Evolutionary conservation across 2,797 vertebrate species (phyloP), one percentile per base, ranked within the genome.

Genomic region (Melanotaenia boesemani): DNA sequence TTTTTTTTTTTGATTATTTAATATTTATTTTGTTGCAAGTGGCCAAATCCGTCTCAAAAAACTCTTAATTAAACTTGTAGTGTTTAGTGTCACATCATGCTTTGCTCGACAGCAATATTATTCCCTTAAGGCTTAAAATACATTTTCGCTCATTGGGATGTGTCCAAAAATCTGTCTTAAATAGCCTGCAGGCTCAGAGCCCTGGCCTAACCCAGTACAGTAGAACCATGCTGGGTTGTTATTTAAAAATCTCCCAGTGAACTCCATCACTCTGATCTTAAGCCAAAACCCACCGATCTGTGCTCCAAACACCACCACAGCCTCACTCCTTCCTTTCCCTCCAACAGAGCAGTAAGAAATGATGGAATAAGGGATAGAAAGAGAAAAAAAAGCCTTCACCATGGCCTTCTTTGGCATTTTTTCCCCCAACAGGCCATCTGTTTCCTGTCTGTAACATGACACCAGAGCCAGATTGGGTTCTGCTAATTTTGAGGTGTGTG

Each of bases 391-490:
- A 57, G 52, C 66, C 55, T 67, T 87, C 76, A 78, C 79, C 69
- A 34, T 84, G 76, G 70, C 87, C 80, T 78, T 90, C 74, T 91
- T 83, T 91, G 84, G 87, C 85, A 36, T 67, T 62, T 71, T 30
- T 48, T 13, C 30, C 37, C 63, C 67, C 82, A 81, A 68, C 67
- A 83, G 79, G 74, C 92, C 90, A 93, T 91, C 90, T 93, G 92
- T 93, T 92, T 94, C 92, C 91, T 91, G 89, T 87, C 81, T 89
- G 91, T 64, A 91, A 92, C 75, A 65, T 84, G 88, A 93, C 76
- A 90, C 92, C 83, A 64, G 63, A 52, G 44, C 62, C 76, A 80
- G 12, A 74, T 85, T 77, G 80, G 83, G 72, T 81, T 79, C 58
- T 80, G 71, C 72, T 74, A 39, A 67, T 87, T 61, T 70, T 67